Conservation (phyloP, 2,113 vertebrate genomes). For the Mormyrus lacerda region DNA sequence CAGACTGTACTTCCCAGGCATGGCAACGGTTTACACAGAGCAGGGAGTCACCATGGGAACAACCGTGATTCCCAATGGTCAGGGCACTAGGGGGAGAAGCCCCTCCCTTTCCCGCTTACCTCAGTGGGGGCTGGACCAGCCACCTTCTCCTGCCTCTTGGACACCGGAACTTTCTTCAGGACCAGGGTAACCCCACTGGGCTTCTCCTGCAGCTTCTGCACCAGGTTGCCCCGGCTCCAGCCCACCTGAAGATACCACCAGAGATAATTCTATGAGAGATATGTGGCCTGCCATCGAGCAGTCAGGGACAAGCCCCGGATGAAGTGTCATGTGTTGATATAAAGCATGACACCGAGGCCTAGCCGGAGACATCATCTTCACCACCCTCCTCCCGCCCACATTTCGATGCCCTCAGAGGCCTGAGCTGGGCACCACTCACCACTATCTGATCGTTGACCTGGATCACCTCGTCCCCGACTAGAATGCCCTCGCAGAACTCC, state of each 20-base stretch:
- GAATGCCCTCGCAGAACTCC: conserved; percentile 53
- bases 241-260: conserved; percentile 68
- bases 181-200: conserved; percentile 62
- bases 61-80: not conserved
- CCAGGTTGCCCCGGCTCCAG: conserved; percentile 73
- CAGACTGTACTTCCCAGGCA: not conserved
- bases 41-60: not conserved
- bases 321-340: not conserved
- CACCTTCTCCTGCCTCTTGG: conserved; percentile 28
- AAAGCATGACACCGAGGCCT: not conserved
- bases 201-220: conserved; percentile 72
- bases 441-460: conserved; percentile 88
- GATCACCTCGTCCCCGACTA: conserved; percentile 84
- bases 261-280: not conserved
- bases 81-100: not conserved
- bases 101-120: not conserved
- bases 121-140: not conserved
- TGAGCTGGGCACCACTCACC: conserved; percentile 61
- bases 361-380: not conserved
- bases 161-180: conserved; percentile 73
- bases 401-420: not conserved
- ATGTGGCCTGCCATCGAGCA: not conserved
- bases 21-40: not conserved
- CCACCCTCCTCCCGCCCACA: not conserved
- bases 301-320: not conserved